phyloP scores from a whole-genome alignment of 2,113 vertebrate genomes.

The Echinops telfairi region DNA sequence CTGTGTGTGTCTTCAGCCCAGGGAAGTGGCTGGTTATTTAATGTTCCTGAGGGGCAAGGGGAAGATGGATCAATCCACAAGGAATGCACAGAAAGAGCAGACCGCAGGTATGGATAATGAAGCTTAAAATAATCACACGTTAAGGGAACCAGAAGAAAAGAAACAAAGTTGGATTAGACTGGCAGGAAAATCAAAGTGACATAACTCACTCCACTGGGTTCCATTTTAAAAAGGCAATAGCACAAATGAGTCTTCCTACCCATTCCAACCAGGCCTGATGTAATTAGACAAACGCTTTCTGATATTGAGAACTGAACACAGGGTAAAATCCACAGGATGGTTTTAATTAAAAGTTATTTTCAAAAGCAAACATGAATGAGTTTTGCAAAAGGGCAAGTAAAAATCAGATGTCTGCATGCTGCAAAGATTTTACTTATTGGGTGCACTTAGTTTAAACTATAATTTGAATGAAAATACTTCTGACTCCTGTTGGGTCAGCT shows the following conservation, averaged over 20 bases:
- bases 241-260: neutral
- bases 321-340: conserved; percentile 57
- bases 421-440: conserved; percentile 20
- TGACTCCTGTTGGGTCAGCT: neutral
- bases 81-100: neutral
- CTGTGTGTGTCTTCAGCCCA: neutral
- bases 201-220: conserved; percentile 29
- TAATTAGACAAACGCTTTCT: conserved; percentile 50
- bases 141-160: conserved; percentile 41
- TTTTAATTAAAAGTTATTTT: conserved; percentile 80
- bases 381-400: conserved; percentile 76
- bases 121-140: conserved; percentile 50
- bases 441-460: neutral
- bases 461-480: conserved; percentile 41
- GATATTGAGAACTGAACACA: conserved; percentile 58
- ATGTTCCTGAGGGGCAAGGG: neutral
- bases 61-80: neutral
- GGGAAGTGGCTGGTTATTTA: conserved; percentile 21
- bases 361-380: conserved; percentile 74
- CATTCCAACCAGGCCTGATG: neutral
- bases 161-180: neutral
- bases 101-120: neutral
- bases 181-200: conserved; percentile 56
- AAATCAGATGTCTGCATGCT: conserved; percentile 49
- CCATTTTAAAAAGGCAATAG: conserved; percentile 48